These are phyloP conservation scores for Cyrtonyx montezumae DNA, from an alignment of 2,113 vertebrate genomes.

Conservation along the genomic window DNA sequence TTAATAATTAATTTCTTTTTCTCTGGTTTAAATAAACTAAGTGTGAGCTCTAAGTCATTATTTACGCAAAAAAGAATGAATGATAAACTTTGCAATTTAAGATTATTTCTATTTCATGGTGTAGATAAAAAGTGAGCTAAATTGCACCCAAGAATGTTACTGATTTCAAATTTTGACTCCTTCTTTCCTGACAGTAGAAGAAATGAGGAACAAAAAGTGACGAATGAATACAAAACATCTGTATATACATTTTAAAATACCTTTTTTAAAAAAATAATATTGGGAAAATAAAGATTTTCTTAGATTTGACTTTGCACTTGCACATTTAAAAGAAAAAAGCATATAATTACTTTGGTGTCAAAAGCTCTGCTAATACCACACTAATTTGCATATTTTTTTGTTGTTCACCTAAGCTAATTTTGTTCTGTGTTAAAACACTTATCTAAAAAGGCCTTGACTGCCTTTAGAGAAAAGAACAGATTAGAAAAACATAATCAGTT, in stretches of 20 bases:
- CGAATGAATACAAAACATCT: background rate
- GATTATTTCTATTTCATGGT: background rate
- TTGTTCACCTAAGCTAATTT: slow-evolving; percentile 12
- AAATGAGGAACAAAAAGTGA: background rate
- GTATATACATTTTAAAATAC: background rate
- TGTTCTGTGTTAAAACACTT: background rate
- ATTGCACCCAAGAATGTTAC: background rate
- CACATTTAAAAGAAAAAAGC: background rate
- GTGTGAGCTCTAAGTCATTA: background rate
- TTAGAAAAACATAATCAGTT: background rate
- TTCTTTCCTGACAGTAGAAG: background rate
- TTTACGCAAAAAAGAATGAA: background rate
- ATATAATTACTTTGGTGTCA: background rate
- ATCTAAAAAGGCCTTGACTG: background rate
- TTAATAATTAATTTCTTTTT: background rate
- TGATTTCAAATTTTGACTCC: background rate
- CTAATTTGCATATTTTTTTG: slow-evolving; percentile 25
- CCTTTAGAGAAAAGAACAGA: slow-evolving; percentile 29
- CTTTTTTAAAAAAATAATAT: background rate
- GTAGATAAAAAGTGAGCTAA: background rate
- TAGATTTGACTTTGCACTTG: background rate
- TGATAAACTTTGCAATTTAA: background rate
- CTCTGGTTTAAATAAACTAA: background rate
- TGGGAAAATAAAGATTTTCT: background rate
- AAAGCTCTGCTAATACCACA: background rate